Percentiles rank a stretch among this genome's conserved stretches.
These are phyloP conservation scores for Notolepis coatsorum DNA, from an alignment of 2,797 vertebrate species.

Conservation along the genomic window DNA sequence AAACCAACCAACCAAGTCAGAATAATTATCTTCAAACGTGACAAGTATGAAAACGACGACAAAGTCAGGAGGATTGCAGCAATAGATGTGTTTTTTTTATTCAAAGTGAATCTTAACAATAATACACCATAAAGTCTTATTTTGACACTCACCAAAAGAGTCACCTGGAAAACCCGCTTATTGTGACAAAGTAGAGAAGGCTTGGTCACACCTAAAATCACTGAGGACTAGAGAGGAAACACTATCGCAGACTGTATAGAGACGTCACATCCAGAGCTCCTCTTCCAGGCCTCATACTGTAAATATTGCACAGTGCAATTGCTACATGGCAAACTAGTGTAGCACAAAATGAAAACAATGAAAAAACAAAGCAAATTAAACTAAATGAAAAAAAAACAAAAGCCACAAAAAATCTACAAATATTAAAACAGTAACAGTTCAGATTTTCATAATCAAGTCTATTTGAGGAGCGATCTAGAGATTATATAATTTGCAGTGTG, in stretches of 20 bases:
- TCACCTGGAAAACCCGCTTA: conserved; percentile 99
- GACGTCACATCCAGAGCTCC: conserved; percentile 98
- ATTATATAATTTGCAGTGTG: conserved; percentile 97
- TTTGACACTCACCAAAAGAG: conserved; percentile 99
- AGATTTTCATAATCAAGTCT: conserved; percentile 89
- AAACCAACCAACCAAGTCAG: too few species aligned
- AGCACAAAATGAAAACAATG: conserved; percentile 93
- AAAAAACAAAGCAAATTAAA: conserved; percentile 74
- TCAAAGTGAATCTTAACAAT: conserved; percentile 99
- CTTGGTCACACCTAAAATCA: conserved; percentile 99
- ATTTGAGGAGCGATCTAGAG: conserved; percentile 89
- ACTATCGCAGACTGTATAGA: conserved; percentile 99
- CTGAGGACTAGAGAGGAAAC: conserved; percentile 99
- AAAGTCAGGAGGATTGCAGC: conserved; percentile 71
- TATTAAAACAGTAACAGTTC: conserved; percentile 95
- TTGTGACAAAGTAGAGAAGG: conserved; percentile 99
- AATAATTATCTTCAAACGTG: background rate
- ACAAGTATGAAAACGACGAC: conserved; percentile 14
- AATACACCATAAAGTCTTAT: conserved; percentile 99
- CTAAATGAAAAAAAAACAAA: conserved; percentile 77
- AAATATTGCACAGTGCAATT: conserved; percentile 99
- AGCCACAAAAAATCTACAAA: conserved; percentile 89
- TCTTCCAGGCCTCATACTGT: conserved; percentile 99
- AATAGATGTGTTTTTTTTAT: conserved; percentile 98
- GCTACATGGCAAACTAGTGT: conserved; percentile 99